A percentile compares a stretch with the other conserved stretches of the same genome.
Conservation (phyloP, 2,113 vertebrate species). For the Microcebus lehilahytsara region DNA sequence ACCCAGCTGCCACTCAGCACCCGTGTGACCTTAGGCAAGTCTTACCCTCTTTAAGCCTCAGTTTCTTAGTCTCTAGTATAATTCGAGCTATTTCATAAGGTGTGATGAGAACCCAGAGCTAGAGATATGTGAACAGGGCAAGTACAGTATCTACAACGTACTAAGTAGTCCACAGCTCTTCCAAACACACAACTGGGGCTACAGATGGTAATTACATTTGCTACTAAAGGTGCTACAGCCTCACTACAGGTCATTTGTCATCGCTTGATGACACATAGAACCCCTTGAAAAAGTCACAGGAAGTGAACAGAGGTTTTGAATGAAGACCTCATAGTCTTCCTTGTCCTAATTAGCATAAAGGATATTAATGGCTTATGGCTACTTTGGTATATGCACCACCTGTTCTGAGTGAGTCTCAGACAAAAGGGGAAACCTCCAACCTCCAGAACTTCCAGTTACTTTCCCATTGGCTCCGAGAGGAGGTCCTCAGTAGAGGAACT, state of each 20-base stretch:
- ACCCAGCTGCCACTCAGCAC: conserved; percentile 1
- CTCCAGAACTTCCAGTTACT: not conserved
- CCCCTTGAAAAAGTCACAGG: not conserved
- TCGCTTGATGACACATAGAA: not conserved
- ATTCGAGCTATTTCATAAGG: not conserved
- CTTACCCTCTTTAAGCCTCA: not conserved
- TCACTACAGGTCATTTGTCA: not conserved
- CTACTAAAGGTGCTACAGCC: not conserved
- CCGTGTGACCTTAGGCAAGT: conserved; percentile 56
- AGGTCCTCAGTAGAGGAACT: not conserved
- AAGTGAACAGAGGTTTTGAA: conserved; percentile 20
- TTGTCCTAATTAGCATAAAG: not conserved
- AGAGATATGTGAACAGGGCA: not conserved
- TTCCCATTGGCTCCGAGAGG: not conserved
- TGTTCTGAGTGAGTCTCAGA: conserved; percentile 38
- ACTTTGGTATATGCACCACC: not conserved
- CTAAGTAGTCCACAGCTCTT: not conserved
- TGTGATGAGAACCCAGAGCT: not conserved
- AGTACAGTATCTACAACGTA: not conserved
- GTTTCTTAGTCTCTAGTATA: not conserved
- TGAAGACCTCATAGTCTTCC: not conserved
- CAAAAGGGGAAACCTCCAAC: not conserved
- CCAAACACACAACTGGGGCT: not conserved
- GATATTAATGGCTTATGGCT: not conserved
- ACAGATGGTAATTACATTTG: not conserved